A percentile compares a stretch with the other conserved stretches of the same genome.
These are phyloP conservation scores for Chrysotoxum bicinctum DNA, from an alignment of 2,888 invertebrate species.

Conservation along the genomic window DNA sequence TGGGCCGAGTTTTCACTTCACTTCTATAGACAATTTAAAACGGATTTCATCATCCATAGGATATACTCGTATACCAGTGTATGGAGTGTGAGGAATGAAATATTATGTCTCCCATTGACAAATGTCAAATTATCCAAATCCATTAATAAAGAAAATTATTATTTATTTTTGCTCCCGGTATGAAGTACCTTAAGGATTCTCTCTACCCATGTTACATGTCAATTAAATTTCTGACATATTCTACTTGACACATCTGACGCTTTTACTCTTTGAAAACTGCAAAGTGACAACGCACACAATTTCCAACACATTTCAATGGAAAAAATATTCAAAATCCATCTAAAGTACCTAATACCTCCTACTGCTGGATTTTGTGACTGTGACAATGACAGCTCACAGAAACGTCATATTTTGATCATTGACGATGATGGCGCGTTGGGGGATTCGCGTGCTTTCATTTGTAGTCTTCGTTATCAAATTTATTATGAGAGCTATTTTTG, in stretches of 20 bases:
- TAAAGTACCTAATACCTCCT: too few species aligned
- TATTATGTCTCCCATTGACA: neutral
- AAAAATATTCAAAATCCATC: neutral
- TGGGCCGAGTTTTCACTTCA: neutral
- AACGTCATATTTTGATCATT: conserved; percentile 12
- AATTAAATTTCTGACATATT: conserved; percentile 3
- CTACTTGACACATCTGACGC: conserved; percentile 10
- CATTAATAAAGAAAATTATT: neutral
- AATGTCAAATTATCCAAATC: neutral
- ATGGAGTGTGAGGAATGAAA: neutral
- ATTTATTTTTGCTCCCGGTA: neutral
- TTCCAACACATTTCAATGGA: neutral
- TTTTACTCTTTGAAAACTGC: neutral
- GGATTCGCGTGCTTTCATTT: neutral
- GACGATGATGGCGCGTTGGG: neutral
- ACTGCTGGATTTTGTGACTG: neutral
- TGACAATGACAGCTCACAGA: conserved; percentile 2
- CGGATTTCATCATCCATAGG: neutral
- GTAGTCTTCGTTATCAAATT: neutral
- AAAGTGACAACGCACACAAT: conserved; percentile 12
- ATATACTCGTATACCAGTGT: neutral
- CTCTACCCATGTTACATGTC: conserved; percentile 7
- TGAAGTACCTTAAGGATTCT: neutral
- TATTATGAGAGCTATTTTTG: conserved; percentile 2
- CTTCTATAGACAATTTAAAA: neutral